These are phyloP conservation scores for Cantharis rufa DNA, from an alignment of 2,888 invertebrate genomes.

Conservation along the genomic window DNA sequence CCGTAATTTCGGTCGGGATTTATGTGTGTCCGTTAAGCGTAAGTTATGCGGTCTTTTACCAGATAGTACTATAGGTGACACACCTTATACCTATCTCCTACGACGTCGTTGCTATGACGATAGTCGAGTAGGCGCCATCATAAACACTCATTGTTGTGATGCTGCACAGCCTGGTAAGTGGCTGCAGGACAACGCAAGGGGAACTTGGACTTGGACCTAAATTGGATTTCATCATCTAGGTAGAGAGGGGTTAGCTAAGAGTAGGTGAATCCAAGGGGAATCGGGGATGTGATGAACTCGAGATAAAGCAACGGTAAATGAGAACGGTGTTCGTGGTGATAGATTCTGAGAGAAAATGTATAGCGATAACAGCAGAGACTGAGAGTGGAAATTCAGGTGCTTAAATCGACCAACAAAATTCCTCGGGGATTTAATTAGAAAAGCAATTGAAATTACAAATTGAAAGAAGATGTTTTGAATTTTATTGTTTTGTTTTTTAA, in stretches of 20 bases:
- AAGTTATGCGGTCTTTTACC: constrained; percentile 31
- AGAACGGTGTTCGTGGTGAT: constrained; percentile 48
- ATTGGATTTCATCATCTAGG: constrained; percentile 53
- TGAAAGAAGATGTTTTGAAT: not conserved
- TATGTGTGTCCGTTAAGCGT: constrained; percentile 26
- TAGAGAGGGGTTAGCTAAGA: constrained; percentile 24
- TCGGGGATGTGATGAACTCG: constrained; percentile 44
- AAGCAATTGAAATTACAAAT: not conserved
- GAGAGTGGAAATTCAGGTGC: constrained; percentile 43
- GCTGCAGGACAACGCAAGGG: constrained; percentile 39
- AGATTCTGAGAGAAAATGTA: constrained; percentile 41
- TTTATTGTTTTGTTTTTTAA: constrained; percentile 1
- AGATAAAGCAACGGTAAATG: constrained; percentile 50
- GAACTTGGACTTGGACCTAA: constrained; percentile 46
- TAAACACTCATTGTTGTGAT: constrained; percentile 59
- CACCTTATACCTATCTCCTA: constrained; percentile 46
- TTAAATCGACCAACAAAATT: constrained; percentile 32
- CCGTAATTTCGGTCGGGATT: constrained; percentile 11
- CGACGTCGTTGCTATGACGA: constrained; percentile 56
- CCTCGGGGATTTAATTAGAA: not conserved
- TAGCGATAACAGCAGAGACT: constrained; percentile 36
- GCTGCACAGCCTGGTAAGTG: constrained; percentile 48
- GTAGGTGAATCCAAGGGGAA: constrained; percentile 46
- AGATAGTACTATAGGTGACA: constrained; percentile 43
- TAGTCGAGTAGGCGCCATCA: constrained; percentile 59